phyloP scores from a whole-genome alignment of 2,888 invertebrate genomes.

The Ormyrus thymus region DNA sequence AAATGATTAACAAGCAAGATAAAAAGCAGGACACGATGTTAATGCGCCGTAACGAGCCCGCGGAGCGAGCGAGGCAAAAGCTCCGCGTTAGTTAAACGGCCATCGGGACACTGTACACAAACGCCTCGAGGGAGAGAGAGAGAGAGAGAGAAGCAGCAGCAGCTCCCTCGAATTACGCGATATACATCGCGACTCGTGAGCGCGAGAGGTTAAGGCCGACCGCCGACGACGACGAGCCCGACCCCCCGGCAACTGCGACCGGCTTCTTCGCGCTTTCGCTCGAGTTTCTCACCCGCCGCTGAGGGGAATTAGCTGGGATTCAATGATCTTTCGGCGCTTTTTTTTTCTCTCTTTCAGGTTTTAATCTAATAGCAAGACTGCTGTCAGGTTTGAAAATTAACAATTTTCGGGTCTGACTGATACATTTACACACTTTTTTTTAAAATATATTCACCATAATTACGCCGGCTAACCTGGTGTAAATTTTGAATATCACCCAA shows the following conservation, averaged over 20 bases:
- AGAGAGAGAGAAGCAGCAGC: background rate
- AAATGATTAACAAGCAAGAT: slow-evolving; percentile 66
- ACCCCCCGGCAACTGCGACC: slow-evolving; percentile 25
- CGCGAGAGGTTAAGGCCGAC: slow-evolving; percentile 20
- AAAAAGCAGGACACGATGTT: slow-evolving; percentile 66
- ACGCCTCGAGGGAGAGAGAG: slow-evolving; percentile 39
- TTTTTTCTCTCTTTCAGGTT: too few species aligned
- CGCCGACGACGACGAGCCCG: slow-evolving; percentile 46
- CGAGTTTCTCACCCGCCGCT: background rate
- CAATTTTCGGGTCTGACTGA: too few species aligned
- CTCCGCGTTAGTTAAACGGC: slow-evolving; percentile 56
- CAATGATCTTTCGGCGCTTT: too few species aligned
- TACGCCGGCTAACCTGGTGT: too few species aligned
- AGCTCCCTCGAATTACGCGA: slow-evolving; percentile 58
- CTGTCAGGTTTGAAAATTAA: too few species aligned
- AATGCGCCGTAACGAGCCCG: slow-evolving; percentile 64
- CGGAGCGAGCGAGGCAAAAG: slow-evolving; percentile 45
- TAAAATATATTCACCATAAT: too few species aligned
- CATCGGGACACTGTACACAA: slow-evolving; percentile 48
- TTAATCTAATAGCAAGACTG: too few species aligned
- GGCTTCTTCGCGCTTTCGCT: slow-evolving; percentile 5
- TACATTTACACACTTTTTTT: too few species aligned
- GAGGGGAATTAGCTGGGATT: background rate
- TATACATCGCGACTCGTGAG: slow-evolving; percentile 55
- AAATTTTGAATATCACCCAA: background rate